These are phyloP conservation scores for Oreochromis mossambicus DNA, from an alignment of 2,797 vertebrate species.

Conservation along the genomic window DNA sequence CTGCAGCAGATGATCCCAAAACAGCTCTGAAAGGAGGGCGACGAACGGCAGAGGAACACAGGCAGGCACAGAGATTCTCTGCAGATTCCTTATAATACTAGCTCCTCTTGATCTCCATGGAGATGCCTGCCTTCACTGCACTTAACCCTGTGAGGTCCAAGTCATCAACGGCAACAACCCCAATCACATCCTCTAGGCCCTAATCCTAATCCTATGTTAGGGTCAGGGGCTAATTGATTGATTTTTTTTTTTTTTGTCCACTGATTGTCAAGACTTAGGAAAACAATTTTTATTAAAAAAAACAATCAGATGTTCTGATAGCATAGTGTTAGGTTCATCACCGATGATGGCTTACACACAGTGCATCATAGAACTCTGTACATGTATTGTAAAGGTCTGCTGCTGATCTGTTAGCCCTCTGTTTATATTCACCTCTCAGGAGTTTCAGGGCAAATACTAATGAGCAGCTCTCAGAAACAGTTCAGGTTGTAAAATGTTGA, in stretches of 20 bases:
- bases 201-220: background rate
- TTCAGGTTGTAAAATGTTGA: background rate
- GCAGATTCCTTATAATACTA: constrained; percentile 29
- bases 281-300: background rate
- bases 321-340: background rate
- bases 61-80: constrained; percentile 7
- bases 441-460: constrained; percentile 37
- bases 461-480: constrained; percentile 15
- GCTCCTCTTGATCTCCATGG: constrained; percentile 13
- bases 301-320: background rate
- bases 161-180: background rate
- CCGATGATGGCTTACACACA: background rate
- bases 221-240: background rate
- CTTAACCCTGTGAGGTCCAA: background rate
- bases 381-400: background rate
- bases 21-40: constrained; percentile 38
- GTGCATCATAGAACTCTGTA: background rate
- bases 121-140: constrained; percentile 3
- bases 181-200: background rate
- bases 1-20: constrained; percentile 49
- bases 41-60: constrained; percentile 8
- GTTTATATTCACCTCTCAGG: background rate
- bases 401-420: background rate
- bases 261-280: background rate
- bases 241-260: background rate